Evolutionary conservation across 2,113 vertebrate genomes (phyloP), one percentile per base, ranked within the genome.

Genomic region (Zingel zingel): DNA sequence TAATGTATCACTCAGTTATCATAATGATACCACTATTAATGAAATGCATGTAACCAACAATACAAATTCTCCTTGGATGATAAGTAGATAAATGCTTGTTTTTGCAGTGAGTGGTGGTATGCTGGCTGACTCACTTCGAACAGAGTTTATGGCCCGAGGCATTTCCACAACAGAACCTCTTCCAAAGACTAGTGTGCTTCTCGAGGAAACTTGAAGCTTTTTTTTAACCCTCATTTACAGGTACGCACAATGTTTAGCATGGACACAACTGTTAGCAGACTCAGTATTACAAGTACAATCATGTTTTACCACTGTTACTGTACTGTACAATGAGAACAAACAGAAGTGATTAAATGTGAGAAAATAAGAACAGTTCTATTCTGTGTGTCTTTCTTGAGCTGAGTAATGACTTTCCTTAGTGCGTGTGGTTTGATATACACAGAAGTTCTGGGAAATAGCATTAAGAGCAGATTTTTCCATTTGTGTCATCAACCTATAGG

Each of bases 151-250:
- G 92, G 82, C 79, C 74, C 39, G 64, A 82, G 14, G 57, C 25
- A 63, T 75, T 89, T 57, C 70, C 48, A 86, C 19, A 23, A 74
- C 74, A 79, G 82, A 88, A 59, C 77, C 62, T 2, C 53, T 54
- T 83, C 14, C 19, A 77, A 84, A 80, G 23, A 87, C 59, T 50
- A 70, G 47, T 54, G 50, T 76, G 21, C 72, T 85, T 65, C 74
- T 88, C 16, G 81, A 92, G 77, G 79, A 88, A 88, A 94, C 90
- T 13, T 91, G 82, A 92, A 83, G 25, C 16, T 53, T 23, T 14
- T 56, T 16, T 7, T 70, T 8, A 39, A 39, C 25, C 27, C 1
- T 66, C 57, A 13, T 27, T 51, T 36, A 74, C 74, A 91, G 81
- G 87, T 89, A 83, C 50, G 70, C 13, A n/a, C 21, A 21, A 16